Evolutionary conservation across 1,140 invertebrate species (phyloP).

Genomic region (Drosophila nigromelanica): DNA sequence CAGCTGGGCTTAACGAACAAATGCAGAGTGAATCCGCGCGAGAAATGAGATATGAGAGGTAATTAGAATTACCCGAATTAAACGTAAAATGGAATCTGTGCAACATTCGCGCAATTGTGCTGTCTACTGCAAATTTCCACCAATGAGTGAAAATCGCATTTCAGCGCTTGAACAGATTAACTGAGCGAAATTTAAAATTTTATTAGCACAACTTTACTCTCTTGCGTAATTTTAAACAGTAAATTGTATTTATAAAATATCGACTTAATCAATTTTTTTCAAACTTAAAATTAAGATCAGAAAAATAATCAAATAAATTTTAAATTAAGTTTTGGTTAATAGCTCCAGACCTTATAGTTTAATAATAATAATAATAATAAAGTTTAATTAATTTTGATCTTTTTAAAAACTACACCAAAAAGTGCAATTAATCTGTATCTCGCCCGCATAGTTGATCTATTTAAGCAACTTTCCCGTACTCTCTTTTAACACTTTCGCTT

Average conservation of each 20-base stretch:
- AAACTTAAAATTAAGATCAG: too few relatives aligned
- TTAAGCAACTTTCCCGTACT: background rate
- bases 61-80: conserved; percentile 1
- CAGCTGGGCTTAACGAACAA: background rate
- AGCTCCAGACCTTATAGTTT: too few relatives aligned
- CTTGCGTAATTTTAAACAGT: too few relatives aligned
- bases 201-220: too few relatives aligned
- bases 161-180: background rate
- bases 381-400: background rate
- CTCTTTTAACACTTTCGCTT: background rate
- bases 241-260: too few relatives aligned
- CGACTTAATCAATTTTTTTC: too few relatives aligned
- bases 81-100: background rate
- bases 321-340: too few relatives aligned
- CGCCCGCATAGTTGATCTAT: background rate
- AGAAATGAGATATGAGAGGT: background rate
- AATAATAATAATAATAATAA: background rate
- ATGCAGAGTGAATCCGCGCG: too few relatives aligned
- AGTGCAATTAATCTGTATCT: background rate
- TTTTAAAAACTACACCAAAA: too few relatives aligned
- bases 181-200: too few relatives aligned
- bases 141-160: background rate
- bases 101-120: background rate
- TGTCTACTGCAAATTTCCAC: background rate
- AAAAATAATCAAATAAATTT: too few relatives aligned